These are phyloP conservation scores for Denticeps clupeoides DNA, from an alignment of 2,797 vertebrate species.

Conservation along the genomic window DNA sequence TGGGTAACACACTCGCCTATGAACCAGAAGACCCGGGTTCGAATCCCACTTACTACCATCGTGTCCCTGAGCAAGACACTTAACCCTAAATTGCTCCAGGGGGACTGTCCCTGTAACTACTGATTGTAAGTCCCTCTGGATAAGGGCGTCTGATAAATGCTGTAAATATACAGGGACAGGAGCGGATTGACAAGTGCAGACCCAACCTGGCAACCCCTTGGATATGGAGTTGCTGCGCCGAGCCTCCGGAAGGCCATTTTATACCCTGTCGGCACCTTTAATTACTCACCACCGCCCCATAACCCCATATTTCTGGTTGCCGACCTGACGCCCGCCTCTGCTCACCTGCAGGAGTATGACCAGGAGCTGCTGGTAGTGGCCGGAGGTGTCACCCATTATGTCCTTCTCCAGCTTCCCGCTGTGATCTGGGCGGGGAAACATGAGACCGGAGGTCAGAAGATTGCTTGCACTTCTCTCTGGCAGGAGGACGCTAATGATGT, in stretches of 20 bases:
- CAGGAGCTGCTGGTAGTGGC: slow-evolving; percentile 77
- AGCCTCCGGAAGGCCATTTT: slow-evolving; percentile 13
- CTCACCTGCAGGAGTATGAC: slow-evolving; percentile 87
- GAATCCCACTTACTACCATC: no score
- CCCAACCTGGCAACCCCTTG: slow-evolving; percentile 8
- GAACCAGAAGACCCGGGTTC: no score
- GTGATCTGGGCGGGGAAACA: slow-evolving; percentile 75
- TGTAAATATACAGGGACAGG: no score
- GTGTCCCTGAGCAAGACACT: no score
- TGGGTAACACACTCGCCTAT: no score
- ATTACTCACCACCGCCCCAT: slow-evolving; percentile 33
- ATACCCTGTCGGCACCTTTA: slow-evolving; percentile 22
- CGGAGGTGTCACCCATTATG: slow-evolving; percentile 78
- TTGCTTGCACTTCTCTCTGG: slow-evolving; percentile 27
- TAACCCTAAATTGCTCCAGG: no score
- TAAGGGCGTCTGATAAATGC: no score
- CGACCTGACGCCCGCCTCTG: not conserved
- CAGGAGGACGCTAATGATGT: slow-evolving; percentile 21
- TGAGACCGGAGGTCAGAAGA: no score
- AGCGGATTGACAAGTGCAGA: not conserved
- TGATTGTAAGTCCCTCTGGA: no score
- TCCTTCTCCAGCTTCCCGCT: slow-evolving; percentile 77
- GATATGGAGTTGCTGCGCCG: slow-evolving; percentile 21
- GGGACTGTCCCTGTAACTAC: no score
- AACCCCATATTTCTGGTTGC: not conserved